Percentiles rank a stretch among this genome's conserved stretches.
Conservation (phyloP, 2,113 vertebrate species). For the Pelodiscus sinensis region DNA sequence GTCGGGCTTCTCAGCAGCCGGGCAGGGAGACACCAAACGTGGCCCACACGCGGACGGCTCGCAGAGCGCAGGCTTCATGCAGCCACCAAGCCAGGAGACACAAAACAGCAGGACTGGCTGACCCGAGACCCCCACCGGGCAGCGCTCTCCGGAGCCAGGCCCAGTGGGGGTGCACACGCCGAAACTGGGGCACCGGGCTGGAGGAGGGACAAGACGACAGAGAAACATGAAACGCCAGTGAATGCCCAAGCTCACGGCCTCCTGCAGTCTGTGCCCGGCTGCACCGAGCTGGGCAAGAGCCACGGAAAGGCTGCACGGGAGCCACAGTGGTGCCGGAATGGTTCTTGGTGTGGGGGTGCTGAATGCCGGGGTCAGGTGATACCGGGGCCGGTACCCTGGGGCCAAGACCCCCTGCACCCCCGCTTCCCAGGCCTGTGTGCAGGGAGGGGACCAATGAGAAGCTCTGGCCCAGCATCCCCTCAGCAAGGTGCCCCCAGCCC, state of each 20-base stretch:
- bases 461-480: not conserved
- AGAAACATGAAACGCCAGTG: not conserved
- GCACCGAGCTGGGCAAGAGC: not conserved
- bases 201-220: not conserved
- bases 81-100: too few species aligned
- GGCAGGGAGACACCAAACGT: too few species aligned
- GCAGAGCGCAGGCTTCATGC: not conserved
- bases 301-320: not conserved
- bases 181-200: too few species aligned
- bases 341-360: too few species aligned
- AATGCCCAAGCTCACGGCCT: fast-evolving
- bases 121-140: not conserved
- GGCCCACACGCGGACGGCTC: not conserved
- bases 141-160: not conserved
- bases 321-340: too few species aligned
- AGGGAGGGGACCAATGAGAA: not conserved
- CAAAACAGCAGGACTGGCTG: not conserved
- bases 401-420: too few species aligned
- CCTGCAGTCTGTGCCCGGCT: not conserved
- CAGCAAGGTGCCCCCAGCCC: not conserved
- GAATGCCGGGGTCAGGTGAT: too few species aligned
- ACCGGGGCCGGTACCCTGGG: too few species aligned
- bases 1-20: too few species aligned
- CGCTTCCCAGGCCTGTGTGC: too few species aligned
- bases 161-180: too few species aligned